These are phyloP conservation scores for Manis javanica DNA, from an alignment of 2,797 vertebrate species.

Conservation along the genomic window DNA sequence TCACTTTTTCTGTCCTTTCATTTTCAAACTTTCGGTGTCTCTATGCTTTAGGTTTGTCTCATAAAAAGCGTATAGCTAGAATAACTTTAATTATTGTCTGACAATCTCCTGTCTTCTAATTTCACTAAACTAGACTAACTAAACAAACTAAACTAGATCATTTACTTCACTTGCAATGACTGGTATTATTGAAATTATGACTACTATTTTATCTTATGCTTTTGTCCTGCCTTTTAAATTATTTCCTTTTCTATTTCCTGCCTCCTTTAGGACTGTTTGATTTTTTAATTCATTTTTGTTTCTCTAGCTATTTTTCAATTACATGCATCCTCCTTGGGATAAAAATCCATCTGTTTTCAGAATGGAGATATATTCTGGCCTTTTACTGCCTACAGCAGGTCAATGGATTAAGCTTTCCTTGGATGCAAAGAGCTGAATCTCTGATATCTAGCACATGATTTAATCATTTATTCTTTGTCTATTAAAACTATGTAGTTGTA, in stretches of 20 bases:
- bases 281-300: conserved; percentile 7
- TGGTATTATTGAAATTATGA: background rate
- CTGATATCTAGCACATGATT: background rate
- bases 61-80: background rate
- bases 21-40: background rate
- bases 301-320: conserved; percentile 31
- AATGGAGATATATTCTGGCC: background rate
- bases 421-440: background rate
- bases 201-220: background rate
- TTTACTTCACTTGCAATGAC: background rate
- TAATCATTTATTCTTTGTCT: background rate
- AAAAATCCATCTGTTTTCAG: background rate
- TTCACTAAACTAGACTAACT: background rate
- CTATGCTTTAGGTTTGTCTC: background rate
- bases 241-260: background rate
- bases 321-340: background rate
- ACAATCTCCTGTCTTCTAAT: background rate
- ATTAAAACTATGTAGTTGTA: conserved; percentile 16
- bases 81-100: background rate
- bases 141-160: background rate
- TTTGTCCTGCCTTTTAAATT: background rate
- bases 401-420: background rate
- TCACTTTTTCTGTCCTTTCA: background rate
- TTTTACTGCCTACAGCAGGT: background rate
- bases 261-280: background rate